Percentiles rank a stretch among this genome's conserved stretches.
Conservation (phyloP, 2,797 vertebrate genomes). For the Triplophysa yarkandensis region DNA sequence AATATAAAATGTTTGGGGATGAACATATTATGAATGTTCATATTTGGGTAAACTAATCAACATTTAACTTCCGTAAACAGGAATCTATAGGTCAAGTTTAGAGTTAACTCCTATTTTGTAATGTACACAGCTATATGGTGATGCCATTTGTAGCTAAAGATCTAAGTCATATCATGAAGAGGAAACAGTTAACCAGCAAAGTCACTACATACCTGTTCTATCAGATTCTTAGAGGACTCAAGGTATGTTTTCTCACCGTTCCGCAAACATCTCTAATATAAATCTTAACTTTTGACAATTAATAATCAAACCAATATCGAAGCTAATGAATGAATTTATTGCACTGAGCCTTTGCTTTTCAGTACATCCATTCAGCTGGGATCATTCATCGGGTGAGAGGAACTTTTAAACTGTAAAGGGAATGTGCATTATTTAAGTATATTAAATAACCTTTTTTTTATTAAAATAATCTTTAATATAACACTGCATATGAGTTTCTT, state of each 20-base stretch:
- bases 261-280: not conserved
- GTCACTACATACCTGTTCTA: conserved; percentile 79
- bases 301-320: not conserved
- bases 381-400: conserved; percentile 81
- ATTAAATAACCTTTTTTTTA: too few species aligned
- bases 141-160: conserved; percentile 82
- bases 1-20: too few species aligned
- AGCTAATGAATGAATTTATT: not conserved
- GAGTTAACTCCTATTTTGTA: not conserved
- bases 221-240: conserved; percentile 80
- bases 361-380: conserved; percentile 85
- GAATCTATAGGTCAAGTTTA: not conserved
- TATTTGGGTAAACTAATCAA: too few species aligned
- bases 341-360: conserved; percentile 48
- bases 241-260: conserved; percentile 61
- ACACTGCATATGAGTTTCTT: too few species aligned
- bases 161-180: conserved; percentile 80
- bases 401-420: not conserved
- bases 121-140: conserved; percentile 76
- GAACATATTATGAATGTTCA: too few species aligned
- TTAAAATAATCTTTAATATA: too few species aligned
- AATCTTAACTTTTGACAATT: not conserved
- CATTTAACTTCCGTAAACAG: too few species aligned
- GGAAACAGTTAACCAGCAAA: conserved; percentile 68
- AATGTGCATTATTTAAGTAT: too few species aligned